phyloP scores from a whole-genome alignment of 2,113 vertebrate species.

The Dolichotis patagonum region DNA sequence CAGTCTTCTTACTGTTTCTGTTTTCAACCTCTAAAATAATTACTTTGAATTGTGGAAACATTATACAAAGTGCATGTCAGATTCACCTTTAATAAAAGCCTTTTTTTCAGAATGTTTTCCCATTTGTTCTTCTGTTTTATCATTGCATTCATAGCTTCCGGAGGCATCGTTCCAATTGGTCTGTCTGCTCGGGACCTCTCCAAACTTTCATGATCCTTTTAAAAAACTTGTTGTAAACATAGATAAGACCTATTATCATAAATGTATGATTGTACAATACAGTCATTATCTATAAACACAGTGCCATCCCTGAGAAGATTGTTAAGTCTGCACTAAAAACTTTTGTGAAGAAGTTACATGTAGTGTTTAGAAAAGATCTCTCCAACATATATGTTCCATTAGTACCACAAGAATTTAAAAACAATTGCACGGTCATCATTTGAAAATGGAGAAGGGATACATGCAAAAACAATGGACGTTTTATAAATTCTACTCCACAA shows the following conservation, averaged over 20 bases:
- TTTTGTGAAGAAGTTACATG: background rate
- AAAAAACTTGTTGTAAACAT: background rate
- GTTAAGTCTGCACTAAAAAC: background rate
- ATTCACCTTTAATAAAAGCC: background rate
- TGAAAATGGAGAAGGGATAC: background rate
- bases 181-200: background rate
- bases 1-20: background rate
- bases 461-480: background rate
- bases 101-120: background rate
- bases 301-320: background rate
- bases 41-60: background rate
- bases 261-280: too few species aligned
- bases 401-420: background rate
- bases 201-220: background rate
- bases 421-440: background rate
- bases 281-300: background rate
- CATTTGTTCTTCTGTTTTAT: background rate
- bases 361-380: background rate
- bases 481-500: background rate
- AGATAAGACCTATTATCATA: background rate
- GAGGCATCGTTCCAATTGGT: background rate
- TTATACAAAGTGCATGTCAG: background rate
- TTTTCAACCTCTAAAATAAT: slow-evolving; percentile 22
- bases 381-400: background rate
- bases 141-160: background rate